These are phyloP conservation scores for Cryptocheilus praepositus DNA, from an alignment of 2,888 invertebrate species.

Conservation along the genomic window DNA sequence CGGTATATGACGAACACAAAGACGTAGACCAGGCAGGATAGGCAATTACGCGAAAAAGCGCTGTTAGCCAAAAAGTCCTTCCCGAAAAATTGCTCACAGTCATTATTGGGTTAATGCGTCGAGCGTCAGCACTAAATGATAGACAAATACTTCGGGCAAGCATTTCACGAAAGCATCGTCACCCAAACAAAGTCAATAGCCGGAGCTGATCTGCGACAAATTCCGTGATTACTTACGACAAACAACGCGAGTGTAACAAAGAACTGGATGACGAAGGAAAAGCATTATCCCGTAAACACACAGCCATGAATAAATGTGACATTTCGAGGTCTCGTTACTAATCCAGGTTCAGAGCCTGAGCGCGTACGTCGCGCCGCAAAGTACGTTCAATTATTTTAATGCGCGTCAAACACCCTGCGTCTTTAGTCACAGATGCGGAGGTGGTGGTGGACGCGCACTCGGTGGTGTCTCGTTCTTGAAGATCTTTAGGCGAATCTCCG, in stretches of 20 bases:
- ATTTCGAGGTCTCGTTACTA: not conserved
- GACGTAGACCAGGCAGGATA: not conserved
- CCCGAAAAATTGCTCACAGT: too few species aligned
- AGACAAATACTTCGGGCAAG: too few species aligned
- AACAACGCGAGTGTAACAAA: too few species aligned
- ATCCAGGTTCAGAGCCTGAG: too few species aligned
- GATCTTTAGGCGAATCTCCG: conserved; percentile 30
- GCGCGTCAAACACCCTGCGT: conserved; percentile 3
- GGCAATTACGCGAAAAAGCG: not conserved
- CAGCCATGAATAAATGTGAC: not conserved
- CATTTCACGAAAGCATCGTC: too few species aligned
- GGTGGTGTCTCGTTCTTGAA: conserved; percentile 38
- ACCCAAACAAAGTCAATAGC: too few species aligned
- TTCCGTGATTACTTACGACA: too few species aligned
- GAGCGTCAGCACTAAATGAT: too few species aligned
- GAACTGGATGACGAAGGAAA: too few species aligned
- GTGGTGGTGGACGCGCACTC: conserved; percentile 6
- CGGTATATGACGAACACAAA: not conserved
- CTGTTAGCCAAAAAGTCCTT: not conserved
- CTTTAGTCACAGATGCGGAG: conserved; percentile 18
- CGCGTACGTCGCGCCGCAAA: not conserved
- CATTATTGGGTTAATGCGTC: too few species aligned
- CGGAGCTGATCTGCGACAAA: too few species aligned
- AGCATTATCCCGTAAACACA: not conserved
- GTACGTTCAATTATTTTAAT: conserved; percentile 4